These are phyloP conservation scores for Ctenodactylus gundi DNA, from an alignment of 2,113 vertebrate species.

Conservation along the genomic window DNA sequence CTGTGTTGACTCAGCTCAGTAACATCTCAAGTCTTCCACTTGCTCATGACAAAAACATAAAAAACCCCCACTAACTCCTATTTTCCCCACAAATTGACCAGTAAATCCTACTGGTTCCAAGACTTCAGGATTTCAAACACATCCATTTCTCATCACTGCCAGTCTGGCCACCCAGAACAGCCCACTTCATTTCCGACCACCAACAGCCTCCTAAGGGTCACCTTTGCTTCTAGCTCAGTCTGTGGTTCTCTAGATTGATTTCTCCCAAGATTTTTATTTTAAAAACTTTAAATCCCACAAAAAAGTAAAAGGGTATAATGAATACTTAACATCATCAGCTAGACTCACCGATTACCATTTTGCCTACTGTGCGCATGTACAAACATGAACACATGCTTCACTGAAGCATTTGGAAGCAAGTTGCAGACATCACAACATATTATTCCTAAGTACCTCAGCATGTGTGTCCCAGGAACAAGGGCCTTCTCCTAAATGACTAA, in stretches of 20 bases:
- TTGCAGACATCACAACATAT: not conserved
- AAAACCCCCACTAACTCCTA: not conserved
- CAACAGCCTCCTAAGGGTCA: not conserved
- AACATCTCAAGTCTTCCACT: not conserved
- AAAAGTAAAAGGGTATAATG: not conserved
- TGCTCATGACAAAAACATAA: not conserved
- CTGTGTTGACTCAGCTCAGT: not conserved
- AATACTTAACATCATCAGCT: not conserved
- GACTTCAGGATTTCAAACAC: not conserved
- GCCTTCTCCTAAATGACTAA: not conserved
- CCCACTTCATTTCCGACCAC: not conserved
- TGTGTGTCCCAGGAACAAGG: not conserved
- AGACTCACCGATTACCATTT: not conserved
- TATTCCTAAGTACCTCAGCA: not conserved
- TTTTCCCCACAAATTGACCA: not conserved
- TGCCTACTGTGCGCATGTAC: not conserved
- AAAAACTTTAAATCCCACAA: not conserved
- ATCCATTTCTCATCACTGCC: not conserved
- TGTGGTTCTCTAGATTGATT: not conserved
- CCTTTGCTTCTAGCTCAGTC: not conserved
- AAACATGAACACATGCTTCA: not conserved
- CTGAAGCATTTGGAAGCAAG: not conserved
- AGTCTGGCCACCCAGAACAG: no score
- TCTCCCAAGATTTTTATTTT: not conserved
- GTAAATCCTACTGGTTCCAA: not conserved